These are phyloP conservation scores for Lomographa bimaculata DNA, from an alignment of 2,888 invertebrate species.

Conservation along the genomic window DNA sequence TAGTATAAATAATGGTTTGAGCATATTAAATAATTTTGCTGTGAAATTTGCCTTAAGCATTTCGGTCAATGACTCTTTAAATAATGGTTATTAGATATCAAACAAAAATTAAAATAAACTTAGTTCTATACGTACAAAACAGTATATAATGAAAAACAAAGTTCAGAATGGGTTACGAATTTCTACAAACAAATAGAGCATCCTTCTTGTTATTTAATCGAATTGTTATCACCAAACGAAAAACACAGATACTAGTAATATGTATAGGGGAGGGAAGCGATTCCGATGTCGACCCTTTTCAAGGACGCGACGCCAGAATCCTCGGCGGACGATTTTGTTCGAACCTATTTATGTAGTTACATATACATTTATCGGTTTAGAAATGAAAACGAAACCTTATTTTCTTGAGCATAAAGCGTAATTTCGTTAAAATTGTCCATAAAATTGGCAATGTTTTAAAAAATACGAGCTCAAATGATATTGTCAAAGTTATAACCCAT, in stretches of 20 bases:
- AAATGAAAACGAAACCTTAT: conserved; percentile 15
- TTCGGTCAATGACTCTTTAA: too few relatives aligned
- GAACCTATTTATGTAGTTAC: conserved; percentile 33
- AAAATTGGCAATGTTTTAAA: conserved; percentile 34
- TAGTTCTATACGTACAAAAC: too few relatives aligned
- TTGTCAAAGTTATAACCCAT: conserved; percentile 39
- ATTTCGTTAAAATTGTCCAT: conserved; percentile 9
- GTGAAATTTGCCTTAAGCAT: too few relatives aligned
- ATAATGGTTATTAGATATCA: too few relatives aligned
- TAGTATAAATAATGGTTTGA: too few relatives aligned
- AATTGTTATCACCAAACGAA: conserved; percentile 35
- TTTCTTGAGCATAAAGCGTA: conserved; percentile 4
- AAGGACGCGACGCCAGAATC: conserved; percentile 46
- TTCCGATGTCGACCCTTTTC: conserved; percentile 52
- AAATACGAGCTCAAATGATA: conserved; percentile 36
- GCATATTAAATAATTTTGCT: too few relatives aligned
- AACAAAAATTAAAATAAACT: too few relatives aligned
- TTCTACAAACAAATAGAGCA: conserved; percentile 23
- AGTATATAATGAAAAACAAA: too few relatives aligned
- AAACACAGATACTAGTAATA: conserved; percentile 35
- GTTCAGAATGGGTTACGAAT: too few relatives aligned
- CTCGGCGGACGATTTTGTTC: conserved; percentile 40
- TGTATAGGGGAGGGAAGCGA: conserved; percentile 41
- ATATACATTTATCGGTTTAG: conserved; percentile 12
- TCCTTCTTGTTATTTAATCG: conserved; percentile 35